phyloP scores from a whole-genome alignment of 2,797 vertebrate species.

The Knipowitschia caucasica region DNA sequence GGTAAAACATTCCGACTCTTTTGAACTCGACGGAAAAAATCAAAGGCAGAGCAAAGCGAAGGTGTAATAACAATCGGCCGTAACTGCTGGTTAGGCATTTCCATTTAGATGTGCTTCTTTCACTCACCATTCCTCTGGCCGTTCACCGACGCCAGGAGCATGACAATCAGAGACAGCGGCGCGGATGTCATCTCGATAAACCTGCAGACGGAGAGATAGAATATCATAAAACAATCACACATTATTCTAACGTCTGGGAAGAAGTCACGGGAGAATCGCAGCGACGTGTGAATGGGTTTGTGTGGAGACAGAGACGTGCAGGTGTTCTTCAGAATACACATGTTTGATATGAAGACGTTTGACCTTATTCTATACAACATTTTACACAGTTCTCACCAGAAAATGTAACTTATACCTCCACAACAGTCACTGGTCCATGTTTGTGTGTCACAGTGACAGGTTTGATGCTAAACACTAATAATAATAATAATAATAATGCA shows the following conservation, averaged over 20 bases:
- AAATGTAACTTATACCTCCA: slow-evolving; percentile 5
- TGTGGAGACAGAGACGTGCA: slow-evolving; percentile 10
- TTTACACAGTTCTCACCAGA: slow-evolving; percentile 9
- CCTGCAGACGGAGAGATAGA: slow-evolving; percentile 53
- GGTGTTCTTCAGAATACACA: slow-evolving; percentile 27
- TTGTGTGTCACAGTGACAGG: slow-evolving; percentile 8
- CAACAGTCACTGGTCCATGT: slow-evolving; percentile 19
- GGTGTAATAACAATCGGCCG: slow-evolving; percentile 17
- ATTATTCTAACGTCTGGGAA: slow-evolving; percentile 30
- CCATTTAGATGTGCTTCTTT: slow-evolving; percentile 27
- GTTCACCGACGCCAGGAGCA: slow-evolving; percentile 47
- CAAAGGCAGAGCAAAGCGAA: slow-evolving; percentile 13
- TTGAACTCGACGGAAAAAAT: slow-evolving; percentile 14
- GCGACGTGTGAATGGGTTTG: slow-evolving; percentile 19
- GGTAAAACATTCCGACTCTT: slow-evolving; percentile 3
- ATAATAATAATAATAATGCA: too few relatives aligned
- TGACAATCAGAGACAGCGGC: slow-evolving; percentile 46
- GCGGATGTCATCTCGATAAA: slow-evolving; percentile 62
- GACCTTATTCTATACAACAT: slow-evolving; percentile 1
- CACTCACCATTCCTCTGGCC: slow-evolving; percentile 59
- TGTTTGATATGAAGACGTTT: slow-evolving; percentile 17
- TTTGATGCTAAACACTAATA: too few relatives aligned
- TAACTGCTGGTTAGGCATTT: slow-evolving; percentile 28
- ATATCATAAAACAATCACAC: neutral
- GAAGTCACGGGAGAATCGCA: slow-evolving; percentile 15